A percentile compares a stretch with the other conserved stretches of the same genome.
Evolutionary conservation across 2,113 vertebrate species (phyloP).

Genomic region (Pangasianodon gigas): DNA sequence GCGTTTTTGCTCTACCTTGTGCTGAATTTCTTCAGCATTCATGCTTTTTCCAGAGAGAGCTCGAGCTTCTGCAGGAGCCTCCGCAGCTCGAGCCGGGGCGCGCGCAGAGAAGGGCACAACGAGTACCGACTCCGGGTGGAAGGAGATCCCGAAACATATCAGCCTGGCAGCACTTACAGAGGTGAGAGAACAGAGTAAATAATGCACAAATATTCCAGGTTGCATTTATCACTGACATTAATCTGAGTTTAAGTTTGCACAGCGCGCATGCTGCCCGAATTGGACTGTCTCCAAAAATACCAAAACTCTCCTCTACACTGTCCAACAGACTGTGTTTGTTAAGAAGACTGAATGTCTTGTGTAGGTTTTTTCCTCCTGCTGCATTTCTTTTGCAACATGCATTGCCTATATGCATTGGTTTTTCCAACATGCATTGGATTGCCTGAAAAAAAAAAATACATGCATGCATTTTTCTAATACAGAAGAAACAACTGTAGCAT

Average conservation of each 20-base stretch:
- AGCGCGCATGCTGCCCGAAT: not conserved
- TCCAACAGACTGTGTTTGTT: too few relatives aligned
- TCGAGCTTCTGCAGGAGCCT: constrained; percentile 88
- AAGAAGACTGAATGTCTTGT: not conserved
- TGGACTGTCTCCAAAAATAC: not conserved
- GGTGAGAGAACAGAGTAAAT: constrained; percentile 71
- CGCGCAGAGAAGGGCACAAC: constrained; percentile 86
- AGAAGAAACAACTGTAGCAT: not conserved
- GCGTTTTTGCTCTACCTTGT: constrained; percentile 76
- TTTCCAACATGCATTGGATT: not conserved
- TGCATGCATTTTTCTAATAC: not conserved
- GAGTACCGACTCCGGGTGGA: constrained; percentile 92
- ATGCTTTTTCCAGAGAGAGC: constrained; percentile 85
- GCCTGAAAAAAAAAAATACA: not conserved
- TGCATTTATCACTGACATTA: not conserved
- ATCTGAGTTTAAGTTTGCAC: not conserved
- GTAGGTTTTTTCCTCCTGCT: not conserved
- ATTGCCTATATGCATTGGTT: not conserved
- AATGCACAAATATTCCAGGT: too few relatives aligned
- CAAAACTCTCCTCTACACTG: not conserved
- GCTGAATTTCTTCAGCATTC: constrained; percentile 73
- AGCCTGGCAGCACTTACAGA: constrained; percentile 88
- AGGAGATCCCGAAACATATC: constrained; percentile 90
- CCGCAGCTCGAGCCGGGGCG: constrained; percentile 85
- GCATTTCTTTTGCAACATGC: not conserved